These are phyloP conservation scores for Zalophus californianus DNA, from an alignment of 2,797 vertebrate species.

Conservation along the genomic window DNA sequence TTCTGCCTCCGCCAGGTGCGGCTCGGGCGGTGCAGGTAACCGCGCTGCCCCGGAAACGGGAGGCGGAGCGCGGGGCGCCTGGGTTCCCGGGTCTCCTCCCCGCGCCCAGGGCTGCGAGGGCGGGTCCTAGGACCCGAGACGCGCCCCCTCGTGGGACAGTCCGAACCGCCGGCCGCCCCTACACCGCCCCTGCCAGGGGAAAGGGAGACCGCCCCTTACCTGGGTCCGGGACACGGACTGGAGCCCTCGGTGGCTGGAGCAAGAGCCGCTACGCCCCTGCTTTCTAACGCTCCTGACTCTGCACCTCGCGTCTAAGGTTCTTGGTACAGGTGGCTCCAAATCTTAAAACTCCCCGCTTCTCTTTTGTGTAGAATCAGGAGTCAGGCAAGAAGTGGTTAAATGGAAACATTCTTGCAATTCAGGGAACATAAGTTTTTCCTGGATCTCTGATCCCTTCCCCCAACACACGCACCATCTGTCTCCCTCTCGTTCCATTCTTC, in stretches of 20 bases:
- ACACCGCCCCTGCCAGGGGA: not conserved
- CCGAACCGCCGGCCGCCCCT: not conserved
- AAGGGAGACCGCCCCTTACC: not conserved
- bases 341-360: not conserved
- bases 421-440: constrained; percentile 79
- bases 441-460: constrained; percentile 75
- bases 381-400: constrained; percentile 78
- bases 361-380: not conserved
- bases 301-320: not conserved
- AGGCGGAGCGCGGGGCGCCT: constrained; percentile 70
- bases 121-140: constrained; percentile 67
- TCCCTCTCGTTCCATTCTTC: constrained; percentile 58
- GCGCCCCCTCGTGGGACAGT: constrained; percentile 82
- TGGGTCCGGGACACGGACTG: not conserved
- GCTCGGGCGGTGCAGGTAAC: constrained; percentile 86
- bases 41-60: constrained; percentile 79
- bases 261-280: not conserved
- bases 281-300: not conserved
- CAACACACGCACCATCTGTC: constrained; percentile 76
- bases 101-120: constrained; percentile 66
- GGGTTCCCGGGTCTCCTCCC: constrained; percentile 76
- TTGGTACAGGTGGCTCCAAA: not conserved
- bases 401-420: constrained; percentile 75
- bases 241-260: not conserved
- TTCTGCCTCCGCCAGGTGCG: constrained; percentile 87